phyloP scores from a whole-genome alignment of 1,140 invertebrate species.

The Ostrea edulis region DNA sequence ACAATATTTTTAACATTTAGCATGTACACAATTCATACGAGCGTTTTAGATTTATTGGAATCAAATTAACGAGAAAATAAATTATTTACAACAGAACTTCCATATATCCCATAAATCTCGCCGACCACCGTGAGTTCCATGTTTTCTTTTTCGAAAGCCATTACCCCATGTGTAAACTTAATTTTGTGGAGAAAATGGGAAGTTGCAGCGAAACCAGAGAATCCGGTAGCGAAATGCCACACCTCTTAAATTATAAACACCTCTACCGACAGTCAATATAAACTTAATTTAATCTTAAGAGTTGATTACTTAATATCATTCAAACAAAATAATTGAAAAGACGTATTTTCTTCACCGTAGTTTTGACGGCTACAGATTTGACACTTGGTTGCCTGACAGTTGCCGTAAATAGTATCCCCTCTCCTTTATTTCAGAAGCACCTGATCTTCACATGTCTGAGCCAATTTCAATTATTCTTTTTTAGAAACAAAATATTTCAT shows the following conservation, averaged over 20 bases:
- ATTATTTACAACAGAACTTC: constrained; percentile 19
- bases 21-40: neutral
- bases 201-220: constrained; percentile 7
- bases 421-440: neutral
- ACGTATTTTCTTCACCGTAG: constrained; percentile 26
- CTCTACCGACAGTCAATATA: constrained; percentile 22
- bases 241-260: constrained; percentile 11
- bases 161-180: constrained; percentile 6
- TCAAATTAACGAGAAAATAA: constrained; percentile 27
- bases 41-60: neutral
- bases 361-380: constrained; percentile 5
- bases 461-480: no score
- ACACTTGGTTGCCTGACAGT: neutral
- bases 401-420: constrained; percentile 4
- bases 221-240: neutral
- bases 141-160: constrained; percentile 3
- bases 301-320: constrained; percentile 34
- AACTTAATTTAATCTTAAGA: constrained; percentile 34
- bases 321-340: constrained; percentile 24
- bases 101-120: constrained; percentile 7
- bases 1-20: neutral
- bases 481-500: no score
- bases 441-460: no score
- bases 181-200: constrained; percentile 38
- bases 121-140: neutral